phyloP scores from a whole-genome alignment of 2,113 vertebrate species.

The Amphiprion ocellaris region DNA sequence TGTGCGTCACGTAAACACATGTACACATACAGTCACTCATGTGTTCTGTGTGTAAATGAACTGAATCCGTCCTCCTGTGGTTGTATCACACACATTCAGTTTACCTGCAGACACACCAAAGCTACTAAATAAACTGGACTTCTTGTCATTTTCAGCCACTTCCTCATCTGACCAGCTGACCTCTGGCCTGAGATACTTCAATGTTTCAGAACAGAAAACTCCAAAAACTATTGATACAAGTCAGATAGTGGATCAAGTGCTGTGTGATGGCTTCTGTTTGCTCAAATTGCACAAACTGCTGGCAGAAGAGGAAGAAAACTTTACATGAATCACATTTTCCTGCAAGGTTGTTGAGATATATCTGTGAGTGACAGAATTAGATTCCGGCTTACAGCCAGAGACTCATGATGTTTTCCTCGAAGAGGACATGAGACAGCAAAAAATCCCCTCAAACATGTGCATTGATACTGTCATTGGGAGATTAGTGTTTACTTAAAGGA shows the following conservation, averaged over 20 bases:
- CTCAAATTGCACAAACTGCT: background rate
- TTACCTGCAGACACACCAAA: background rate
- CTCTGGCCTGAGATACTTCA: conserved; percentile 11
- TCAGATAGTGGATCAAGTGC: conserved; percentile 1
- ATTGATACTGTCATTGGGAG: background rate
- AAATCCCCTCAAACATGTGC: background rate
- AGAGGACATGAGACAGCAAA: conserved; percentile 5
- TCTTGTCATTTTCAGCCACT: too few relatives aligned
- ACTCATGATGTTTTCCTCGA: conserved; percentile 20
- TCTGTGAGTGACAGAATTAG: background rate
- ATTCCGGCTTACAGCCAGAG: background rate
- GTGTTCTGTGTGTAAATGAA: conserved; percentile 24
- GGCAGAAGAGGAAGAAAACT: background rate
- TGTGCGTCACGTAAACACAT: conserved; percentile 18
- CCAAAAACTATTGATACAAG: conserved; percentile 3
- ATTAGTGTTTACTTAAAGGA: conserved; percentile 2
- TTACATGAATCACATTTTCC: conserved; percentile 3
- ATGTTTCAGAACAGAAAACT: background rate
- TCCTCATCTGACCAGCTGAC: background rate
- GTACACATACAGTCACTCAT: conserved; percentile 10
- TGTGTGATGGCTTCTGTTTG: background rate
- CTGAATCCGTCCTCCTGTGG: background rate
- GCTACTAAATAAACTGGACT: background rate
- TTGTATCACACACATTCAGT: background rate
- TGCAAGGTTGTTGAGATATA: background rate